Evolutionary conservation across 1,140 invertebrate genomes (phyloP).

Genomic region (Drosophila auraria): DNA sequence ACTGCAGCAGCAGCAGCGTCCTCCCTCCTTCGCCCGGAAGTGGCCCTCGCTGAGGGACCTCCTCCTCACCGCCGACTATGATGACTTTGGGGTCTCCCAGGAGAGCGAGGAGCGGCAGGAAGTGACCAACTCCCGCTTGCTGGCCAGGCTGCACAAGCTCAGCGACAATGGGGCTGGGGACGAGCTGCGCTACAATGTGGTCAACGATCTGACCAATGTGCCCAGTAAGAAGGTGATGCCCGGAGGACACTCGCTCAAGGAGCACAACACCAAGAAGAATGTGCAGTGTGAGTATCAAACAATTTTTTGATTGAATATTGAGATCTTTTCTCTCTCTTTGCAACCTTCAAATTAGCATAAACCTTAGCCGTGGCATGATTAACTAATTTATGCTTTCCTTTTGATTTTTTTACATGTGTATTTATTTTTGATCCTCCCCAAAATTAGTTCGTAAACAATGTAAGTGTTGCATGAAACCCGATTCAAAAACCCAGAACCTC

Average conservation of each 20-base stretch:
- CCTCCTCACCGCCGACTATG: conserved; percentile 64
- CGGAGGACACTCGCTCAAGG: conserved; percentile 34
- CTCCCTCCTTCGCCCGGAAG: conserved; percentile 58
- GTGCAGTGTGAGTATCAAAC: conserved; percentile 72
- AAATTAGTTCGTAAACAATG: conserved; percentile 79
- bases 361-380: conserved; percentile 26
- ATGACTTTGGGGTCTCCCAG: conserved; percentile 32
- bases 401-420: conserved; percentile 45
- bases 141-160: conserved; percentile 63
- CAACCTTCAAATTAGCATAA: not conserved
- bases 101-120: conserved; percentile 51
- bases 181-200: conserved; percentile 41
- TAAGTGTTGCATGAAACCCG: conserved; percentile 72
- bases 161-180: conserved; percentile 42
- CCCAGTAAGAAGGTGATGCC: conserved; percentile 57
- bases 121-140: conserved; percentile 35
- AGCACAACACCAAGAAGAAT: conserved; percentile 80
- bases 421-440: conserved; percentile 21
- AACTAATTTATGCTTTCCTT: conserved; percentile 39
- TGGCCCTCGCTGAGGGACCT: conserved; percentile 75
- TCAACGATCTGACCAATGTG: conserved; percentile 48
- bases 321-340: not conserved
- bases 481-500: not conserved
- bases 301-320: too few relatives aligned
- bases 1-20: conserved; percentile 23